Base-by-base conservation (phyloP, 2,797 vertebrate species). In the Oreonectes daqikongensis region DNA sequence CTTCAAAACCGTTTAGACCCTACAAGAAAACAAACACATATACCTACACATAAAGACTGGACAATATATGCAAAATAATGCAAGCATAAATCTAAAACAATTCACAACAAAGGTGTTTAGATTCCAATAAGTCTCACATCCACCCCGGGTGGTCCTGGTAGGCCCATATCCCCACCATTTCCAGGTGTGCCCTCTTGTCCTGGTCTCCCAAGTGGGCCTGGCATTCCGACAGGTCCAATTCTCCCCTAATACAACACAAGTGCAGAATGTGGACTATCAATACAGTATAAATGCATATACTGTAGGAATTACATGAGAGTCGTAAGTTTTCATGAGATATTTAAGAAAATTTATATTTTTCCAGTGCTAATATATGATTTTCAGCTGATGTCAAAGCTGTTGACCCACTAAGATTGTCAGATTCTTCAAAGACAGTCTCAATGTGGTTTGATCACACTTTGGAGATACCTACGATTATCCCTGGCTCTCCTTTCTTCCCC, bases 1-100 rank as follows among this genome's bases (percentile, higher is more conserved):
- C 93, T 66, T 65, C 78, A 80, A 90, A 92, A 60, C 92, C 93
- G 81, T 89, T 79, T 15, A 79, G 84, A 35, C 93, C 93, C 93
- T 94, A 26, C 1, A 70, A 74, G 53, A 81, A 77, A 5, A 78
- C 32, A 68, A 20, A 61, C 18, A 67, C 10, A 69, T 18, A 65
- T 28, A 18, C 42, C 55, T 22, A 30, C 22, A 65, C 10, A 35
- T 40, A 44, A 11, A 60, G 18, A 14, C 14, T 61, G 9, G 35
- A 24, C 9, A 50, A 12, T 12, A 50, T 63, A 61, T 35, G 9
- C 44, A 44, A 71, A 17, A 60, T 7, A 5, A 30, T 6, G 20
- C 22, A 9, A 52, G 18, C 1, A 24, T 14, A 15, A 30, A 24
- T 14, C 9, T n/a, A 1, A 55, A 69, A 63, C 46, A 30, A 64